Evolutionary conservation across 1,140 invertebrate genomes (phyloP).

Genomic region (Drosophila virilis): DNA sequence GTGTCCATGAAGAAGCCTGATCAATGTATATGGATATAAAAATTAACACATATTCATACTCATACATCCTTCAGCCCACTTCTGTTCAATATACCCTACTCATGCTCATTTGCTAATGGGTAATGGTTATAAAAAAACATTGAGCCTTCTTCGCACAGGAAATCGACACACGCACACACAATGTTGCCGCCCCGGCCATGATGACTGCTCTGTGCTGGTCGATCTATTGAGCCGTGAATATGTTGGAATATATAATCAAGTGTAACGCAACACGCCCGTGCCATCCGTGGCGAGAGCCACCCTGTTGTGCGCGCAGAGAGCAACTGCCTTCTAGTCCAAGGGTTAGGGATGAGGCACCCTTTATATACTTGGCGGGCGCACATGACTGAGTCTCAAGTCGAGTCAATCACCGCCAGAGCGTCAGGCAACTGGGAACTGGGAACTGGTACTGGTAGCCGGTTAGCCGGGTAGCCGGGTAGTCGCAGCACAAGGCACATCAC

Average conservation of each 20-base stretch:
- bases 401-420: constrained; percentile 60
- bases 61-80: neutral
- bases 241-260: constrained; percentile 82
- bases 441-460: neutral
- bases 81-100: neutral
- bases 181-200: constrained; percentile 40
- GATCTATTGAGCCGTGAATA: constrained; percentile 80
- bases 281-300: neutral
- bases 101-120: neutral
- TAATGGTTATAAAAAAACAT: constrained; percentile 8
- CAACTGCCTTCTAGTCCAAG: neutral
- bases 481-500: constrained; percentile 54
- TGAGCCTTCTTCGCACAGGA: constrained; percentile 30
- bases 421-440: constrained; percentile 8
- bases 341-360: constrained; percentile 47
- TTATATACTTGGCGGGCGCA: constrained; percentile 17
- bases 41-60: no score
- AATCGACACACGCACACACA: constrained; percentile 43
- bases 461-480: neutral
- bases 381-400: constrained; percentile 52
- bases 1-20: no score
- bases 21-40: no score
- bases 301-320: constrained; percentile 1
- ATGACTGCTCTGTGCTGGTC: constrained; percentile 38
- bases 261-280: constrained; percentile 58